Evolutionary conservation across 2,113 vertebrate genomes (phyloP).

Genomic region (Dermatemys mawii): DNA sequence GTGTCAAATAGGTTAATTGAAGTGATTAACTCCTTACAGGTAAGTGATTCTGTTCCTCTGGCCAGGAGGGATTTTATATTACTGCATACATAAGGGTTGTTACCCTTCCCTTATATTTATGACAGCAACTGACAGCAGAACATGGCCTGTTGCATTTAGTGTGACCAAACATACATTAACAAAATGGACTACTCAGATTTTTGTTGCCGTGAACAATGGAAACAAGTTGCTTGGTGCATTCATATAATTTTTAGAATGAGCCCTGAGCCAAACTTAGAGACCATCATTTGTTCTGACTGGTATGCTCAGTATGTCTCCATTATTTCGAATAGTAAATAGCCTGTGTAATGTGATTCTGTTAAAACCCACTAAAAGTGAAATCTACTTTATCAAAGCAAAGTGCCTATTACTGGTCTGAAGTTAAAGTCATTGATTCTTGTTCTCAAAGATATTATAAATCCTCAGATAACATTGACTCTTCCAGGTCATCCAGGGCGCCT

Average conservation of each 20-base stretch:
- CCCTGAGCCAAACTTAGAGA: not conserved
- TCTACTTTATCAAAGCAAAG: constrained; percentile 58
- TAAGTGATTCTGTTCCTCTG: too few species aligned
- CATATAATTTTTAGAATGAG: constrained; percentile 23
- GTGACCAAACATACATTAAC: not conserved
- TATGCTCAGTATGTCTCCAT: constrained; percentile 14
- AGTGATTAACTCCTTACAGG: too few species aligned
- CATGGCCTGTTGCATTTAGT: not conserved
- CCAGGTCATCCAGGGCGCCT: not conserved
- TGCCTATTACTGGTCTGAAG: constrained; percentile 45
- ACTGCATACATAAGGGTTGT: too few species aligned
- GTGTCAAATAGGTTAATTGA: too few species aligned
- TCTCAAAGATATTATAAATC: constrained; percentile 48
- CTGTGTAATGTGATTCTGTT: constrained; percentile 11
- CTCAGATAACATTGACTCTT: constrained; percentile 27
- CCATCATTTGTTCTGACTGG: constrained; percentile 23
- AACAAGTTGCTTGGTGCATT: constrained; percentile 28
- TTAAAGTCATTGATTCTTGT: constrained; percentile 43
- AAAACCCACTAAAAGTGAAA: not conserved
- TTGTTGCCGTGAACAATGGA: not conserved
- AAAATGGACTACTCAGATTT: not conserved
- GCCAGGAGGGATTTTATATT: too few species aligned
- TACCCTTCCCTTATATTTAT: too few species aligned
- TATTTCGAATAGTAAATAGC: constrained; percentile 41
- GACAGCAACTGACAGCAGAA: not conserved